Evolutionary conservation across 2,888 invertebrate species (phyloP).

Genomic region (Cyclophora albipunctata): DNA sequence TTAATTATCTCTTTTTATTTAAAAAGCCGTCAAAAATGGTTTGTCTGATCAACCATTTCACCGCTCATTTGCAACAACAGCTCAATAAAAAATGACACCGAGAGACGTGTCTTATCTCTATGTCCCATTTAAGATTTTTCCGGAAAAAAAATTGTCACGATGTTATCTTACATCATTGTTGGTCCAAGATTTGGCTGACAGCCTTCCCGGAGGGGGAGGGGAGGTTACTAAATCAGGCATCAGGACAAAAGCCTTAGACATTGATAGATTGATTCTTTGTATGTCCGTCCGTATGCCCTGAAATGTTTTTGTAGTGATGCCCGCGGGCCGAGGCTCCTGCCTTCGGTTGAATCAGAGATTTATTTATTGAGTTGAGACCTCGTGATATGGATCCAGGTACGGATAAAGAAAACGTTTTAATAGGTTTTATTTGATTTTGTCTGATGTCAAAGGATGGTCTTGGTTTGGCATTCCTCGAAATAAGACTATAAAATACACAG

Average conservation of each 20-base stretch:
- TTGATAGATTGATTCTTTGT: constrained; percentile 27
- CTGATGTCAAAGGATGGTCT: no score
- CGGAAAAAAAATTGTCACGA: background rate
- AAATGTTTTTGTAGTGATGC: constrained; percentile 19
- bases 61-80: background rate
- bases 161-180: constrained; percentile 6
- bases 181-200: no score
- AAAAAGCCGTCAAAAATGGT: no score
- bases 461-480: no score
- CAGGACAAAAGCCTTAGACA: constrained; percentile 29
- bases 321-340: constrained; percentile 12
- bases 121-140: background rate
- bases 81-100: background rate
- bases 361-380: constrained; percentile 5
- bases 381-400: no score
- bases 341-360: constrained; percentile 9
- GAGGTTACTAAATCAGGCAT: constrained; percentile 23
- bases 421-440: no score
- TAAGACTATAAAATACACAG: no score
- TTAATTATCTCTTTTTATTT: no score
- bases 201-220: background rate
- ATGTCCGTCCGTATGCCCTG: constrained; percentile 15
- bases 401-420: no score
- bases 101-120: constrained; percentile 7
- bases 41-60: constrained; percentile 1